A percentile compares a stretch with the other conserved stretches of the same genome.
Evolutionary conservation across 1,140 invertebrate genomes (phyloP).

Genomic region (Drosophila lowei): DNA sequence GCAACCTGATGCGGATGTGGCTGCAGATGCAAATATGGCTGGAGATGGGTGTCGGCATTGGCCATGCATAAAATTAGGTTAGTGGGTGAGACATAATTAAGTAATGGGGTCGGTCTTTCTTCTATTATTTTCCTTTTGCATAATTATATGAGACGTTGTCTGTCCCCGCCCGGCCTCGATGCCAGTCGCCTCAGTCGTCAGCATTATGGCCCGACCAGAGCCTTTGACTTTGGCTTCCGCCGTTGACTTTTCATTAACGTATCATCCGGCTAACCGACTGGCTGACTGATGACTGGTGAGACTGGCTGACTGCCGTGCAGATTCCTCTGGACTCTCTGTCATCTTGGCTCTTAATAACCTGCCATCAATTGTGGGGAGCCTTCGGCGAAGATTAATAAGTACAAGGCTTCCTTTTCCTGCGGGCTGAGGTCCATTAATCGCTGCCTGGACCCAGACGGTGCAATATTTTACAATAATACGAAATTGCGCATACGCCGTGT

Average conservation of each 20-base stretch:
- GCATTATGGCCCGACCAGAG: constrained; percentile 19
- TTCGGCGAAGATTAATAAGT: constrained; percentile 49
- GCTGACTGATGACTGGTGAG: constrained; percentile 9
- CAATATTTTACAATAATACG: constrained; percentile 27
- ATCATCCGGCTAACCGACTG: constrained; percentile 30
- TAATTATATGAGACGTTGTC: constrained; percentile 58
- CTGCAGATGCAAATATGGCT: not conserved
- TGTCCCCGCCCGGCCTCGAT: constrained; percentile 3
- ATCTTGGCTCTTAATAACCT: constrained; percentile 65
- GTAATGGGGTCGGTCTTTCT: constrained; percentile 60
- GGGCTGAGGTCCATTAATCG: constrained; percentile 56
- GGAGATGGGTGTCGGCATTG: constrained; percentile 39
- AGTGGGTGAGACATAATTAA: constrained; percentile 80
- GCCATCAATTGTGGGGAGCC: constrained; percentile 54
- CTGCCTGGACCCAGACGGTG: constrained; percentile 29
- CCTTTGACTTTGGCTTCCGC: constrained; percentile 28
- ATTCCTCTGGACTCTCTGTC: constrained; percentile 10
- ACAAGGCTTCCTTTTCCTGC: constrained; percentile 14
- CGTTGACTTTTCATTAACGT: constrained; percentile 69
- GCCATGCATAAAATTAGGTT: constrained; percentile 68
- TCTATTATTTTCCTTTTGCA: constrained; percentile 24
- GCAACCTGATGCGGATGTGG: not conserved
- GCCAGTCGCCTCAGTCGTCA: constrained; percentile 2
- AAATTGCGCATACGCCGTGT: constrained; percentile 22
- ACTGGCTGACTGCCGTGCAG: not conserved